A percentile compares a stretch with the other conserved stretches of the same genome.
phyloP scores from a whole-genome alignment of 2,113 vertebrate species.

The Lamprologus ornatipinnis region DNA sequence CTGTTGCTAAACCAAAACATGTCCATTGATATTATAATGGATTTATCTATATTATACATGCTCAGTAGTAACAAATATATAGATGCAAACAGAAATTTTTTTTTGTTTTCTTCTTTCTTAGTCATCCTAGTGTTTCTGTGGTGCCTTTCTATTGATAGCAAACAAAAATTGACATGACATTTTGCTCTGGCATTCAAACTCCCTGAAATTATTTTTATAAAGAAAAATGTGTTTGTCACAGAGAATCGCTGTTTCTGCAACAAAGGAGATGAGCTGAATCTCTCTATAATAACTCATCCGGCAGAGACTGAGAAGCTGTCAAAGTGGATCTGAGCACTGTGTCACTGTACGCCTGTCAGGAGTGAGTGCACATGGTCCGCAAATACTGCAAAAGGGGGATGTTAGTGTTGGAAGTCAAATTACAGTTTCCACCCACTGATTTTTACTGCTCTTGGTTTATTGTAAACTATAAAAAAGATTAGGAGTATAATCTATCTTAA shows the following conservation, averaged over 20 bases:
- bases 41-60: neutral
- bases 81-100: neutral
- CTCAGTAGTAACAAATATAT: neutral
- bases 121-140: neutral
- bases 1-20: neutral
- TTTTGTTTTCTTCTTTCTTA: neutral
- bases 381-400: neutral
- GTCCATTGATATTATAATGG: neutral
- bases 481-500: neutral
- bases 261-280: neutral
- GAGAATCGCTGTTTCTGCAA: neutral
- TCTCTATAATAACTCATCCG: neutral
- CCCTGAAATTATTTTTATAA: neutral
- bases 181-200: neutral
- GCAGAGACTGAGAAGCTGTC: neutral
- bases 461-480: neutral
- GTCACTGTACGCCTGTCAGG: neutral
- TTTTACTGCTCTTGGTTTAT: slow-evolving; percentile 17
- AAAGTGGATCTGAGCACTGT: neutral
- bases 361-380: neutral
- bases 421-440: neutral
- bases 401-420: neutral
- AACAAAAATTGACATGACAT: neutral
- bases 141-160: neutral
- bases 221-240: neutral